phyloP scores from a whole-genome alignment of 2,888 invertebrate species.

The Tenodera sinensis region DNA sequence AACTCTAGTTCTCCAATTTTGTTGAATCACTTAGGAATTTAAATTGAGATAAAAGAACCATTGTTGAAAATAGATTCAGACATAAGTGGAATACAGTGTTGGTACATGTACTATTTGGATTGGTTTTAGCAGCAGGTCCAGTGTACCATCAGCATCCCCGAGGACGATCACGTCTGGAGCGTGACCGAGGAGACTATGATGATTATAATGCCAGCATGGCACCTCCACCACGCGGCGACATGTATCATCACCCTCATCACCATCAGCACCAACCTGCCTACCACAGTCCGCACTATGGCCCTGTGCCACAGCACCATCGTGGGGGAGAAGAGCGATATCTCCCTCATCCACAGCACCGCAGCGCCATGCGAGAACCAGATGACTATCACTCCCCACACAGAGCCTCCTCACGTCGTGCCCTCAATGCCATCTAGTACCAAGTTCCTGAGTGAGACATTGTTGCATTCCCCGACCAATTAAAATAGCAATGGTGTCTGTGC shows the following conservation, averaged over 20 bases:
- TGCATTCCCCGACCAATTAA: neutral
- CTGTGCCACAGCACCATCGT: slow-evolving; percentile 41
- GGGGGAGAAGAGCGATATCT: slow-evolving; percentile 33
- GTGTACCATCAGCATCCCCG: slow-evolving; percentile 47
- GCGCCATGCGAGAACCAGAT: slow-evolving; percentile 47
- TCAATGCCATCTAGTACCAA: slow-evolving; percentile 66
- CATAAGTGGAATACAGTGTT: neutral
- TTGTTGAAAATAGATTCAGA: neutral
- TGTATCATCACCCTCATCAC: slow-evolving; percentile 22
- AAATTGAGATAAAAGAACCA: neutral
- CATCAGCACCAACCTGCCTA: slow-evolving; percentile 12
- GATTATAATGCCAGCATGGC: slow-evolving; percentile 46
- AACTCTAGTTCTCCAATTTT: neutral
- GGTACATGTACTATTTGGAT: neutral
- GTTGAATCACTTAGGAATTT: neutral
- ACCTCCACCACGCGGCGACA: slow-evolving; percentile 36
- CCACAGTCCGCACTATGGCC: slow-evolving; percentile 40
- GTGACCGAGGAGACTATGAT: slow-evolving; percentile 51
- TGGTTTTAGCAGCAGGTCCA: slow-evolving; percentile 39
- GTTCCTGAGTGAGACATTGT: slow-evolving; percentile 15
- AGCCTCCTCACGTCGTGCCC: slow-evolving; percentile 61
- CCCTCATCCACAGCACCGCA: slow-evolving; percentile 41
- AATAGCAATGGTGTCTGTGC: neutral
- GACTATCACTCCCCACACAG: slow-evolving; percentile 51
- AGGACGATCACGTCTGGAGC: slow-evolving; percentile 51